Evolutionary conservation across 2,113 vertebrate species (phyloP), one percentile per base, ranked within the genome.

Genomic region (Anolis sagrei): DNA sequence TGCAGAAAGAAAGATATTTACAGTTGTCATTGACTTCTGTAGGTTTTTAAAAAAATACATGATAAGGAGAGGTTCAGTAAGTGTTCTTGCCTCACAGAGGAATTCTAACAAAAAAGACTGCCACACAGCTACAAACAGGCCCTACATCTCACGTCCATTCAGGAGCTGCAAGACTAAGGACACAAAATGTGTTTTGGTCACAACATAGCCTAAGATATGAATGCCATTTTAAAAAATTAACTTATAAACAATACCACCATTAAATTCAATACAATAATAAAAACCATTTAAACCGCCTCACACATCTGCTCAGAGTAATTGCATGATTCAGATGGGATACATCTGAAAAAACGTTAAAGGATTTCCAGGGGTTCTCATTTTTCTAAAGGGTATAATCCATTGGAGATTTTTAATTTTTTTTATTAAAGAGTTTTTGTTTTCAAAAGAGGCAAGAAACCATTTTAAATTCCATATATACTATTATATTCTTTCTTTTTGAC

Each of bases 371-470:
- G 79, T 73, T 13, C 44, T 80, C 36, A 58, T 87, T 81, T 92
- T 79, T n/a, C 1, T 1, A 75, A 49, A 76, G n/a, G 32, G 27
- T 23, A 51, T 0, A 25, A n/a, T 18, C 0, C 0, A 1, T 68
- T 86, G n/a, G n/a, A n/a, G n/a, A n/a, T n/a, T n/a, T 44, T 44
- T 4, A 44, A 44, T 44, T 2, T 44, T 44, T 44, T 44, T 44
- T 4, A 44, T 44, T 44, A 44, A 44, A 58, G 74, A 86, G 82
- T 32, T 69, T 1, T 25, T 27, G 23, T 58, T 66, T 32, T 34
- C 4, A 2, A 81, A 8, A 64, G 19, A 48, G n/a, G 61, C 27
- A 48, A 32, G 23, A 44, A 36, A 19, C 29, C n/a, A 48, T n/a
- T 68, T 21, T 64, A 29, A 21, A 64, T 64, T 64, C 58, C 68